A percentile compares a stretch with the other conserved stretches of the same genome.
These are phyloP conservation scores for Probaryconus sp. DNA, from an alignment of 1,140 invertebrate genomes.

Conservation along the genomic window DNA sequence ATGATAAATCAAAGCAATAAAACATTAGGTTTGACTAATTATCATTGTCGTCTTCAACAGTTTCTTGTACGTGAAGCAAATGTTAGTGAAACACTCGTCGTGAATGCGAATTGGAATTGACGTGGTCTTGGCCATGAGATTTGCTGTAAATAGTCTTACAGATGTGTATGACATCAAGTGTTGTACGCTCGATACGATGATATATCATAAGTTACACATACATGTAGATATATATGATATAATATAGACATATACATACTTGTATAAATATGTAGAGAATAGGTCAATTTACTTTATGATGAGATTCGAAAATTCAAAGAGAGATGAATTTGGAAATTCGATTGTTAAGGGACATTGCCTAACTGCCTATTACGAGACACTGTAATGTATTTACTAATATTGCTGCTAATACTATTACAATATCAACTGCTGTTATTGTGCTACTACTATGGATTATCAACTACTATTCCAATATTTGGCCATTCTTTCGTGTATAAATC, in stretches of 20 bases:
- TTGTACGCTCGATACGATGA: conserved; percentile 50
- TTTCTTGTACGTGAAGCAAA: conserved; percentile 45
- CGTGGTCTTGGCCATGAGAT: conserved; percentile 56
- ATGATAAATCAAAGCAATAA: conserved; percentile 21
- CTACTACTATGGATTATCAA: conserved; percentile 35
- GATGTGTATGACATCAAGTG: conserved; percentile 44
- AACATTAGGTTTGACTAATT: conserved; percentile 23
- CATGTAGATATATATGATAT: conserved; percentile 51
- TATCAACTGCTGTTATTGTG: conserved; percentile 29
- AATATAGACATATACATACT: conserved; percentile 24
- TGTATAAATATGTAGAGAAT: conserved; percentile 49
- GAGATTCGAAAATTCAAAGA: neutral
- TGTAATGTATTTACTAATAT: conserved; percentile 37
- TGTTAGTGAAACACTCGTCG: conserved; percentile 53
- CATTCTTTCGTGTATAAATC: conserved; percentile 35
- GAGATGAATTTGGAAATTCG: conserved; percentile 1
- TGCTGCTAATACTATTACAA: conserved; percentile 30
- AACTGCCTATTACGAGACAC: conserved; percentile 44
- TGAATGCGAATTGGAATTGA: conserved; percentile 62
- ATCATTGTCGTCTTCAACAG: conserved; percentile 48
- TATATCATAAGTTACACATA: conserved; percentile 43
- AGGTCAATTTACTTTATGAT: conserved; percentile 13
- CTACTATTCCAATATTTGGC: conserved; percentile 32
- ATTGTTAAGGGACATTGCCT: conserved; percentile 12
- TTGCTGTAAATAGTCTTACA: conserved; percentile 58